Base-by-base conservation (phyloP, 2,797 vertebrate genomes). In the Micromesistius poutassou region DNA sequence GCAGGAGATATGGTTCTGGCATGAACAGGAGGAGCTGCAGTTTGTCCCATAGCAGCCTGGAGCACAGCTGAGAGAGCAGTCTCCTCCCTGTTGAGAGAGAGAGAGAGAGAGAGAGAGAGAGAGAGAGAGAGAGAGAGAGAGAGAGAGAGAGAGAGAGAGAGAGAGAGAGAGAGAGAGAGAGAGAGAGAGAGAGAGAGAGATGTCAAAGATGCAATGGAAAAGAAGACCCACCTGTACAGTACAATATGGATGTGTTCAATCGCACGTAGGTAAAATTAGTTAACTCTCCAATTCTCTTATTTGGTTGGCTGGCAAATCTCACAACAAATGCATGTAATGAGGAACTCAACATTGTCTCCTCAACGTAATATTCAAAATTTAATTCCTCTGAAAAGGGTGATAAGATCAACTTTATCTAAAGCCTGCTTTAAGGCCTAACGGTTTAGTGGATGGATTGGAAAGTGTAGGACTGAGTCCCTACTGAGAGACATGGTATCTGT, bases 21-120 rank as follows among this genome's bases (percentile, higher is more conserved):
- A 99, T 87, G 90, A 92, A 68, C 98, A 99, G 0, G 94, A 70
- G 0, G 93, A 96, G 0, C 95, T 95, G 91, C 98, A 99, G 87
- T 98, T 98, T 90, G 90, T 86, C 25, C 97, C 97, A 0, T 95
- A 97, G 74, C 95, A 94, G 6, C 96, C 96, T 0, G 89, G 9
- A 0, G 93, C 86, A 85, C 98, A 99, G 79, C 87, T 91, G 62
- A 94, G 40, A 0, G 96, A 96, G 84, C 98, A 99, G 90, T 97
- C 94, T 4, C 96, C 95, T 4, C 97, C 97, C 97, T 99, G 91
- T 4, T 0, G 25, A 22, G 77, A 71, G 80, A 13, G 1, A 66
- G 78, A 42, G 9, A 28, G 62, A 68, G 25, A 68, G 62, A 68
- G 25, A 28, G 3, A 68, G 25, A 68, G 62, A 28, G 22, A 62